Conservation (phyloP, 2,797 vertebrate genomes). For the Phalloptychus januarius region DNA sequence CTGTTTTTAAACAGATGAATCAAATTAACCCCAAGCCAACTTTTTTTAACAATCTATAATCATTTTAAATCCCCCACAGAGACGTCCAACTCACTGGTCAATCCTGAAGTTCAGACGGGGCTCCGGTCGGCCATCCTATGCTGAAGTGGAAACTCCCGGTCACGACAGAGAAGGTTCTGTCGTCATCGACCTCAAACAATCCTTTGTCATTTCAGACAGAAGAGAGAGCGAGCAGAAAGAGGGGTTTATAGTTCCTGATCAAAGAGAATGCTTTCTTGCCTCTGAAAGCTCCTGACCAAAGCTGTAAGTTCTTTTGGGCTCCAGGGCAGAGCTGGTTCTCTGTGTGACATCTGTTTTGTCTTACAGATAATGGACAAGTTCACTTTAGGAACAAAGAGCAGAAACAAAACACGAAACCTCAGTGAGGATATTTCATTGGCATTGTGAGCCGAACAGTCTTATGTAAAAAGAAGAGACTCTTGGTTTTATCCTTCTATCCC, state of each 20-base stretch:
- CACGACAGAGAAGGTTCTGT: constrained; percentile 87
- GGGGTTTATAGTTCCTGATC: constrained; percentile 80
- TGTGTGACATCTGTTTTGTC: constrained; percentile 12
- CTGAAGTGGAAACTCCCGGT: constrained; percentile 90
- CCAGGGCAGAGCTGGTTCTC: constrained; percentile 42
- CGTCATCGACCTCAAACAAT: constrained; percentile 84
- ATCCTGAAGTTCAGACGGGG: constrained; percentile 94
- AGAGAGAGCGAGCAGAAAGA: constrained; percentile 79
- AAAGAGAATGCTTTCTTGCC: constrained; percentile 75
- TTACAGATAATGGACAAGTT: constrained; percentile 24
- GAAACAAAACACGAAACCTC: constrained; percentile 38
- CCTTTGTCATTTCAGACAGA: constrained; percentile 69
- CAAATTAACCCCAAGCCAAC: neutral
- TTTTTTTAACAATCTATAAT: neutral
- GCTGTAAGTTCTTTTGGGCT: constrained; percentile 46
- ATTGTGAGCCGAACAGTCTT: neutral
- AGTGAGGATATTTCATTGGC: constrained; percentile 31
- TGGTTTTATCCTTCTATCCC: neutral
- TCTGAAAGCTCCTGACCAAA: constrained; percentile 73
- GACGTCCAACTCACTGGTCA: constrained; percentile 91
- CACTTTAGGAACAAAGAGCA: constrained; percentile 26
- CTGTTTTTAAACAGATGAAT: neutral
- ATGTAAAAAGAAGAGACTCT: neutral
- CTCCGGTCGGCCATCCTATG: constrained; percentile 90
- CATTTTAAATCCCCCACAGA: constrained; percentile 74